These are phyloP conservation scores for Xenus cinereus DNA, from an alignment of 2,113 vertebrate genomes.

Conservation along the genomic window DNA sequence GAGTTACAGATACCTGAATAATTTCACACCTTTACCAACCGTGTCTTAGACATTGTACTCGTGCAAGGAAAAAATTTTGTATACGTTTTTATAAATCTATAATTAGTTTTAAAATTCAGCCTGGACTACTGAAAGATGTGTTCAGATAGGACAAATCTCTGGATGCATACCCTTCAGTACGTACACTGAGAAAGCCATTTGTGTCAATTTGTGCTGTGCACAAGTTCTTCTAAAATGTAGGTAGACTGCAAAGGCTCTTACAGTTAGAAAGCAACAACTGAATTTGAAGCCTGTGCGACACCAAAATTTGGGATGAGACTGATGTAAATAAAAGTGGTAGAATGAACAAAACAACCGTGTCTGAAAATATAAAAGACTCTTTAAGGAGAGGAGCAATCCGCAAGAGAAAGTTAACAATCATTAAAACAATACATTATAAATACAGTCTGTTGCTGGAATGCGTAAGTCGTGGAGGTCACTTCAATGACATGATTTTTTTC, in stretches of 20 bases:
- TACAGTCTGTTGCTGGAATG: neutral
- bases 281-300: neutral
- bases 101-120: constrained; percentile 1
- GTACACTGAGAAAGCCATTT: neutral
- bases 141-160: neutral
- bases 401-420: neutral
- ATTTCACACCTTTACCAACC: neutral
- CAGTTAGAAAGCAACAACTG: neutral
- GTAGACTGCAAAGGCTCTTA: neutral
- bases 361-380: neutral
- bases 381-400: neutral
- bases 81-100: constrained; percentile 12
- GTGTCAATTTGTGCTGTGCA: constrained; percentile 61
- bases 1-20: neutral
- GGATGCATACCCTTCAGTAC: neutral
- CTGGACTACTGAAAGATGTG: neutral
- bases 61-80: neutral
- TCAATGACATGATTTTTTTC: neutral
- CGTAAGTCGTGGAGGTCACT: neutral
- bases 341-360: neutral
- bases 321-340: neutral
- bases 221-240: constrained; percentile 52
- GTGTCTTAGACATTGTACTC: constrained; percentile 4
- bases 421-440: neutral
- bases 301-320: neutral